Base-by-base conservation (phyloP, 2,113 vertebrate genomes). In the Zapus hudsonius region DNA sequence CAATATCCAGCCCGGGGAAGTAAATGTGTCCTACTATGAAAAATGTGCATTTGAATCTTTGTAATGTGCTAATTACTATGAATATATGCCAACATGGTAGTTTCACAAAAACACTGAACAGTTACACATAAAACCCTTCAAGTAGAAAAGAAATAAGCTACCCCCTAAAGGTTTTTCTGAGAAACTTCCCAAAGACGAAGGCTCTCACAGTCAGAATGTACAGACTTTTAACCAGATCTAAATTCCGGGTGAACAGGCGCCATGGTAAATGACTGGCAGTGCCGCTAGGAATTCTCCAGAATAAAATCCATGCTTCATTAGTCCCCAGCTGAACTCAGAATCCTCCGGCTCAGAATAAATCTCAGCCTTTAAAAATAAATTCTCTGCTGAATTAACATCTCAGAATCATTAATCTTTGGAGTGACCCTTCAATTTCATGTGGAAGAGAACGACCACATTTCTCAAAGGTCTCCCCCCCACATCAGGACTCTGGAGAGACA, bases 381-480 rank as follows among this genome's bases (percentile, higher is more conserved):
- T 93, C 94, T 95, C 92, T 87, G 63, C 87, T 90, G 95, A 97
- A 96, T 96, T 96, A 95, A 95, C 95, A 96, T 95, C 89, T 93
- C 96, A 89, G 92, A 94, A 95, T 87, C 94, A 92, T 96, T 94
- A 63, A 96, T 97, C 95, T 96, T 90, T 61, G 64, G 83, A 80
- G 80, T 89, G 89, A 94, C 93, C 95, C 96, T 94, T 94, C 95
- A 33, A 70, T 94, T 96, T 92, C 81, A 66, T 80, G 69, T 79
- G 89, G 87, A 95, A 92, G 73, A 86, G 87, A 96, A 91, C 36
- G n/a, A 80, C 36, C 13, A 10, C 36, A 40, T 95, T 90, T 94
- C 89, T 97, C 94, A 93, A 92, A 94, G 90, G 78, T 86, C 82
- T 91, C 88, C 87, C 90, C 87, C 95, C 95, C 93, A 93, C 81